A percentile compares a stretch with the other conserved stretches of the same genome.
Conservation (phyloP, 1,140 invertebrate species). For the Bombus superbus region DNA sequence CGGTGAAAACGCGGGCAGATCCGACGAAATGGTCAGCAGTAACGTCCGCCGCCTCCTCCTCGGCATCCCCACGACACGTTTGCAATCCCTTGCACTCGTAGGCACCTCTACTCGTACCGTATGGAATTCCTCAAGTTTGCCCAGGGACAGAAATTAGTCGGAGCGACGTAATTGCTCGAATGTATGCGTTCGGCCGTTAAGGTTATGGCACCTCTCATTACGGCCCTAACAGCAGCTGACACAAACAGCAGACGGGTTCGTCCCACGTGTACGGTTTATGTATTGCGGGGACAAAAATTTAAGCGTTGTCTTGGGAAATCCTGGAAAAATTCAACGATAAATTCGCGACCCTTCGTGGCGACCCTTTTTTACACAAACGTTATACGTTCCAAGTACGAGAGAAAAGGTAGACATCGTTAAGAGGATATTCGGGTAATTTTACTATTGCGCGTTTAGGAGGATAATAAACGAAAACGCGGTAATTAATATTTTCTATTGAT, state of each 20-base stretch:
- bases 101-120: slow-evolving; percentile 34
- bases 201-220: slow-evolving; percentile 69
- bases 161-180: slow-evolving; percentile 67
- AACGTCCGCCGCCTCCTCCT: slow-evolving; percentile 30
- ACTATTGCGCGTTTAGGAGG: not conserved
- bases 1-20: slow-evolving; percentile 44
- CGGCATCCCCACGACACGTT: not conserved
- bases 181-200: slow-evolving; percentile 67
- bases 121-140: slow-evolving; percentile 67
- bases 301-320: slow-evolving; percentile 40
- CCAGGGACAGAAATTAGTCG: slow-evolving; percentile 68
- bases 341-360: not conserved
- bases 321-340: slow-evolving; percentile 41
- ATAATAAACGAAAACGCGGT: no score
- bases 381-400: not conserved
- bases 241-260: slow-evolving; percentile 42
- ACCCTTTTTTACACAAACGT: not conserved
- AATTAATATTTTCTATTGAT: slow-evolving; percentile 23
- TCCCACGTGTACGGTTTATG: slow-evolving; percentile 34
- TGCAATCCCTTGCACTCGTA: slow-evolving; percentile 10
- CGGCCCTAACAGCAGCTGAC: slow-evolving; percentile 64
- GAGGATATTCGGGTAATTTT: not conserved
- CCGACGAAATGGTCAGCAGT: slow-evolving; percentile 62
- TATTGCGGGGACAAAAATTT: slow-evolving; percentile 39
- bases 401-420: not conserved